Percentiles rank a stretch among this genome's conserved stretches.
These are phyloP conservation scores for Apodemia zela DNA, from an alignment of 2,888 invertebrate species.

Conservation along the genomic window DNA sequence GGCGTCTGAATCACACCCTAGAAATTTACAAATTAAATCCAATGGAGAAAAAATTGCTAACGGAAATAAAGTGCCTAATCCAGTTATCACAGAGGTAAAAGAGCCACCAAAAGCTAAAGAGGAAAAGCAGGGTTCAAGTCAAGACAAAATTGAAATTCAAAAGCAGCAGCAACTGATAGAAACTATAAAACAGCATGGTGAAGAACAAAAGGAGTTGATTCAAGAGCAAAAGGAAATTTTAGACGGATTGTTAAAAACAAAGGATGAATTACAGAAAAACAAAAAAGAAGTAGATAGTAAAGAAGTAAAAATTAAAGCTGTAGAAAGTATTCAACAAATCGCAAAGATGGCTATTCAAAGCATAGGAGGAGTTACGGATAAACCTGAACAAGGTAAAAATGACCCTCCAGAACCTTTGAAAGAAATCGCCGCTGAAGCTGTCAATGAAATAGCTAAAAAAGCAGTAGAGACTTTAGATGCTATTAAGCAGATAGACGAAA, in stretches of 20 bases:
- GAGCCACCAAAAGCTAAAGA: not conserved
- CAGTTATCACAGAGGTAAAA: conserved; percentile 35
- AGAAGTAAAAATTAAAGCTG: conserved; percentile 71
- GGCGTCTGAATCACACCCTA: conserved; percentile 56
- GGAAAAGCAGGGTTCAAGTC: conserved; percentile 32
- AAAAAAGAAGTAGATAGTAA: conserved; percentile 64
- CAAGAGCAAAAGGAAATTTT: conserved; percentile 84
- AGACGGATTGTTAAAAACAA: conserved; percentile 80
- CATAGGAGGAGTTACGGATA: conserved; percentile 61
- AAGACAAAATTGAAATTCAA: conserved; percentile 50
- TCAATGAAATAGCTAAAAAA: conserved; percentile 71
- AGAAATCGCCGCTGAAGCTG: conserved; percentile 58
- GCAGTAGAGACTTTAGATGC: conserved; percentile 67
- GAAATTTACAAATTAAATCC: conserved; percentile 51
- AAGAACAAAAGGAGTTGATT: conserved; percentile 84
- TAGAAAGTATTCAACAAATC: conserved; percentile 74
- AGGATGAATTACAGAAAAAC: conserved; percentile 69
- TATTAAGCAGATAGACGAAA: conserved; percentile 63
- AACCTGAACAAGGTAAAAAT: conserved; percentile 41
- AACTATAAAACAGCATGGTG: conserved; percentile 84
- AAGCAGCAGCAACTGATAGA: conserved; percentile 78
- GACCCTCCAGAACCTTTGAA: conserved; percentile 48
- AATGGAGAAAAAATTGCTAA: conserved; percentile 44
- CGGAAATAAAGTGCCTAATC: conserved; percentile 34
- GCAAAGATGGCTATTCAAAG: conserved; percentile 71